These are phyloP conservation scores for Tyrannus savana DNA, from an alignment of 2,113 vertebrate species.

Conservation along the genomic window DNA sequence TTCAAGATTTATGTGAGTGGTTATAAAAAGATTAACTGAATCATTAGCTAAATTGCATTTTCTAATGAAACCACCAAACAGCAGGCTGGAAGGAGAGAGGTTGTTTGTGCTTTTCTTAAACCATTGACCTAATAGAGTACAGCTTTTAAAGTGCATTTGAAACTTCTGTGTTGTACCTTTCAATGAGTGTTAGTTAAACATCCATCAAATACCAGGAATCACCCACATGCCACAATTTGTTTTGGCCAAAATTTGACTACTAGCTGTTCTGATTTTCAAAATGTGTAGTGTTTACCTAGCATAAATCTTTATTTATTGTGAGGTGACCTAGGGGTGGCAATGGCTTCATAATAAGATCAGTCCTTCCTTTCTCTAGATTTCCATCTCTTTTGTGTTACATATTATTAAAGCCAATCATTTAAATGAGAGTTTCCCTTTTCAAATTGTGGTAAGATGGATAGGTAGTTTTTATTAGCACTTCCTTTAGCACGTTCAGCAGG, in stretches of 20 bases:
- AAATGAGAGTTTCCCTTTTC: background rate
- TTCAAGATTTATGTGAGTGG: background rate
- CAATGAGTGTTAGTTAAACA: background rate
- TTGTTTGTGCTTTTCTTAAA: background rate
- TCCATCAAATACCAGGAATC: background rate
- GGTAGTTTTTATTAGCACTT: background rate
- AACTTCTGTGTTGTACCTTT: background rate
- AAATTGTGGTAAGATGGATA: background rate
- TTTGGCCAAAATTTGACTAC: background rate
- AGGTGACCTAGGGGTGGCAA: background rate
- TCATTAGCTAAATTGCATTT: background rate
- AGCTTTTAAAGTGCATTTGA: background rate
- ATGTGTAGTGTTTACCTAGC: background rate
- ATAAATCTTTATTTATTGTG: background rate
- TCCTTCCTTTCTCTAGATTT: background rate
- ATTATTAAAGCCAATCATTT: background rate
- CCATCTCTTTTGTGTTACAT: background rate
- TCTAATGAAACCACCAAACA: background rate
- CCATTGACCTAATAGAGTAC: background rate
- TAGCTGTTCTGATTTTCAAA: background rate
- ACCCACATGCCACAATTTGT: fast-evolving
- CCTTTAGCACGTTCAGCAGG: background rate
- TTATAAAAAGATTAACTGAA: constrained; percentile 10
- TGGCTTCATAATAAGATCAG: background rate
- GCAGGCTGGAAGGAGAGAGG: background rate